These are phyloP conservation scores for Sakesphorus luctuosus DNA, from an alignment of 2,113 vertebrate genomes.

Conservation along the genomic window DNA sequence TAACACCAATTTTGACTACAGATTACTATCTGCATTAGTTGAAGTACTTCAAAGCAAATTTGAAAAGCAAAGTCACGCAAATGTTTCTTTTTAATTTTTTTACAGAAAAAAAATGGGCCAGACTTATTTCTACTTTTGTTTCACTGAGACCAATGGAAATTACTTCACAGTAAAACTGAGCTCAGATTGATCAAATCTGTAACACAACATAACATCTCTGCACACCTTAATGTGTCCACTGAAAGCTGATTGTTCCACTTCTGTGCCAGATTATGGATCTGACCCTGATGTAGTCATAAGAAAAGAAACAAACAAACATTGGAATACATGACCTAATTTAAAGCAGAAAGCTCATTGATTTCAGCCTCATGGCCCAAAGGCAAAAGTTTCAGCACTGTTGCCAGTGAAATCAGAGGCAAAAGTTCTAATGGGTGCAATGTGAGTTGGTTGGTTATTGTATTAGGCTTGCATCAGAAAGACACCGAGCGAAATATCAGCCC, in stretches of 20 bases:
- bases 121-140: background rate
- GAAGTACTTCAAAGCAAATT: background rate
- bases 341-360: conserved; percentile 39
- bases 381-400: background rate
- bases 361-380: background rate
- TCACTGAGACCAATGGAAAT: background rate
- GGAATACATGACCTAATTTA: conserved; percentile 42
- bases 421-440: background rate
- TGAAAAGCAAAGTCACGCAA: background rate
- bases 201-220: background rate
- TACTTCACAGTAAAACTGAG: background rate
- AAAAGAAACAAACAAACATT: background rate
- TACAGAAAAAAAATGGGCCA: background rate
- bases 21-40: background rate
- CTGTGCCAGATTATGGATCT: background rate
- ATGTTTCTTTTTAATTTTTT: background rate
- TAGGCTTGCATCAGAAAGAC: background rate
- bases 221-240: background rate
- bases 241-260: conserved; percentile 3
- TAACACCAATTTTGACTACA: background rate
- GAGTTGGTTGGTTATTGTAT: background rate
- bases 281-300: background rate
- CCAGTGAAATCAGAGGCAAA: background rate
- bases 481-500: accelerated
- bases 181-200: background rate